A percentile compares a stretch with the other conserved stretches of the same genome.
phyloP scores from a whole-genome alignment of 2,797 vertebrate genomes.

The Tinamus major region DNA sequence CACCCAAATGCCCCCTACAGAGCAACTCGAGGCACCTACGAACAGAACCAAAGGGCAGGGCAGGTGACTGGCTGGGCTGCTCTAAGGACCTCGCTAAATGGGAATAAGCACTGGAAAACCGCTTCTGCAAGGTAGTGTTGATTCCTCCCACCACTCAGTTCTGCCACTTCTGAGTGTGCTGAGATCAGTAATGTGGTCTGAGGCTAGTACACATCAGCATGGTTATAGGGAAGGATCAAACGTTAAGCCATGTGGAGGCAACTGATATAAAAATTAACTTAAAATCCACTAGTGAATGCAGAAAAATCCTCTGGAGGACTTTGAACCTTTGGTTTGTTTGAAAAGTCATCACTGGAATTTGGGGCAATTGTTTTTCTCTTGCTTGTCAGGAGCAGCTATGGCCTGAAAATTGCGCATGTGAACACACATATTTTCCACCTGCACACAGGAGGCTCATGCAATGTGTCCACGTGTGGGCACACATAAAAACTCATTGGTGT shows the following conservation, averaged over 20 bases:
- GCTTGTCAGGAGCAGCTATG: background rate
- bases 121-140: background rate
- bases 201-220: background rate
- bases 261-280: slow-evolving; percentile 64
- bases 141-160: background rate
- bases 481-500: background rate
- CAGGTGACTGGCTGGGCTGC: background rate
- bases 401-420: background rate
- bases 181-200: background rate
- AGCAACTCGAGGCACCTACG: background rate
- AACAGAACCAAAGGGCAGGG: background rate
- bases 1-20: fast-evolving
- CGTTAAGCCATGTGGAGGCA: background rate
- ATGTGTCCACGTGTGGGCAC: background rate
- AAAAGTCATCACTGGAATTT: background rate
- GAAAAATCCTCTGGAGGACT: slow-evolving; percentile 9
- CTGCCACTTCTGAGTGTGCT: background rate
- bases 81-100: background rate
- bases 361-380: background rate
- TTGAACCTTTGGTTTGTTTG: slow-evolving; percentile 22
- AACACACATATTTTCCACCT: background rate
- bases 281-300: background rate
- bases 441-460: background rate
- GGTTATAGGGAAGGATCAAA: background rate
- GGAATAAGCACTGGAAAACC: background rate